These are phyloP conservation scores for Drosophila picticornis DNA, from an alignment of 2,888 invertebrate genomes.

Conservation along the genomic window DNA sequence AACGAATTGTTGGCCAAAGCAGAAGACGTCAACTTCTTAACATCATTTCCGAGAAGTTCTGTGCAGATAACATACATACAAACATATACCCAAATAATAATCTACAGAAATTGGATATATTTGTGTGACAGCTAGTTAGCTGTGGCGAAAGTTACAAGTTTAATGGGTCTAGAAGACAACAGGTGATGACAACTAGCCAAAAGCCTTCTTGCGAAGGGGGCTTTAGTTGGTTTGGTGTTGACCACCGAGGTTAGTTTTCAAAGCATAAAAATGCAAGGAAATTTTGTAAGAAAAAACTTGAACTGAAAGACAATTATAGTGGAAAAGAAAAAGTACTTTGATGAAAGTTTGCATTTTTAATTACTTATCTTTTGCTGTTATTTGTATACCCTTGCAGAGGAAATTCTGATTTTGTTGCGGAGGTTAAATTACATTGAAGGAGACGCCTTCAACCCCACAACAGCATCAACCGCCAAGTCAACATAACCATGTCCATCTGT, in stretches of 20 bases:
- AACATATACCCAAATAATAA: neutral
- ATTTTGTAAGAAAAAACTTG: neutral
- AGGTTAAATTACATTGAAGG: neutral
- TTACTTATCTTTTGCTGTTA: neutral
- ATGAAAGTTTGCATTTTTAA: neutral
- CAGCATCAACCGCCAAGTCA: neutral
- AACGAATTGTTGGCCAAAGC: slow-evolving; percentile 24
- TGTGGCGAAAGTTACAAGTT: neutral
- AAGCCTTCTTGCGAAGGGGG: no score
- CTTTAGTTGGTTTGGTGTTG: neutral
- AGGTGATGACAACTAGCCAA: neutral
- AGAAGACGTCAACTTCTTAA: slow-evolving; percentile 29
- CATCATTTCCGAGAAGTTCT: slow-evolving; percentile 9
- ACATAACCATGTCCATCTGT: no score
- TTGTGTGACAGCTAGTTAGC: neutral
- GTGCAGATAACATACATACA: neutral
- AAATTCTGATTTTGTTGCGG: neutral
- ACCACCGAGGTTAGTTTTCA: neutral
- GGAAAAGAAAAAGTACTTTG: neutral
- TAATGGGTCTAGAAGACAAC: neutral
- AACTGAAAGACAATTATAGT: neutral
- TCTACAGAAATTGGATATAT: neutral
- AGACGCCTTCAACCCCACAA: neutral
- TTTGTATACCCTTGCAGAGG: neutral
- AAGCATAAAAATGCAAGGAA: neutral